These are phyloP conservation scores for Phorcus lineatus DNA, from an alignment of 2,888 invertebrate species.

Conservation along the genomic window DNA sequence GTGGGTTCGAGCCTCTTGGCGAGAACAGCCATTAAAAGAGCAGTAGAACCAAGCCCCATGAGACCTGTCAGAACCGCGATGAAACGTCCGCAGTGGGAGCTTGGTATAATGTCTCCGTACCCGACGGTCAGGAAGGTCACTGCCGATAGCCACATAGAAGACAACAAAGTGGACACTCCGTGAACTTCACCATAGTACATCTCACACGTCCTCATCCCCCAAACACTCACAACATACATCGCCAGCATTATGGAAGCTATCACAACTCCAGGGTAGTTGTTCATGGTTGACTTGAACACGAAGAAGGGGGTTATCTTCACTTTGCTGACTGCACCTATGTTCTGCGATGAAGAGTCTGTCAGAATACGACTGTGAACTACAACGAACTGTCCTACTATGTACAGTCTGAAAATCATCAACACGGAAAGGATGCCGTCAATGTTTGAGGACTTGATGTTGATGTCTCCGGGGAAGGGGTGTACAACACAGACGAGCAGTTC, in stretches of 20 bases:
- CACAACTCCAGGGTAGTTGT: slow-evolving; percentile 53
- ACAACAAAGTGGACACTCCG: slow-evolving; percentile 49
- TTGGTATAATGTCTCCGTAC: slow-evolving; percentile 64
- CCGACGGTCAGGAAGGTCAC: slow-evolving; percentile 68
- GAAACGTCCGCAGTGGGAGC: slow-evolving; percentile 64
- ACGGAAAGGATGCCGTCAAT: slow-evolving; percentile 64
- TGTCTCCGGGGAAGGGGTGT: slow-evolving; percentile 65
- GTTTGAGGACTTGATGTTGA: slow-evolving; percentile 47
- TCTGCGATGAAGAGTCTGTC: slow-evolving; percentile 60
- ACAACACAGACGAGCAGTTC: slow-evolving; percentile 61
- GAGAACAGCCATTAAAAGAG: slow-evolving; percentile 64
- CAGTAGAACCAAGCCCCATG: slow-evolving; percentile 64
- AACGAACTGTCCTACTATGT: slow-evolving; percentile 62
- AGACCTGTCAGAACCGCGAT: slow-evolving; percentile 60
- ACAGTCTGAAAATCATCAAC: slow-evolving; percentile 62
- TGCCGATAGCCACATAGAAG: slow-evolving; percentile 65
- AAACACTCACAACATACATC: slow-evolving; percentile 59
- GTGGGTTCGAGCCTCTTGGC: slow-evolving; percentile 64
- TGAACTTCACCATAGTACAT: slow-evolving; percentile 55
- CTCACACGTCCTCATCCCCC: slow-evolving; percentile 70
- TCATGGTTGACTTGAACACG: slow-evolving; percentile 66
- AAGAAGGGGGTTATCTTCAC: slow-evolving; percentile 64
- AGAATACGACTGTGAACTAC: slow-evolving; percentile 63
- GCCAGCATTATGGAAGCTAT: slow-evolving; percentile 59
- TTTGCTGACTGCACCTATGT: slow-evolving; percentile 62